A percentile compares a stretch with the other conserved stretches of the same genome.
Evolutionary conservation across 2,888 invertebrate genomes (phyloP).

Genomic region (Drosophila ustulata): DNA sequence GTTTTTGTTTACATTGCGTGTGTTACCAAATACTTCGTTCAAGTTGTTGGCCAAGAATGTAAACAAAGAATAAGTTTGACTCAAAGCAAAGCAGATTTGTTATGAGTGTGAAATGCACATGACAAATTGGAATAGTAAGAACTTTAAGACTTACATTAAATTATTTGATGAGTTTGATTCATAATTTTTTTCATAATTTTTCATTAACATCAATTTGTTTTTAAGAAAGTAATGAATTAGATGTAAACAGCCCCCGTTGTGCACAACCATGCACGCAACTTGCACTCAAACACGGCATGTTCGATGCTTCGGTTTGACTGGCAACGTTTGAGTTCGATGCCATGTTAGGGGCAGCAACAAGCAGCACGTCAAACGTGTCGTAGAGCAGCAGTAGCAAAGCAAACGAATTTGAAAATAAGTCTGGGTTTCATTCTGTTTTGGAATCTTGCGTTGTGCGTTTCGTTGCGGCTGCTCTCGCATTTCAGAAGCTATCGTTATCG

Average conservation of each 20-base stretch:
- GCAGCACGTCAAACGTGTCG: slow-evolving; percentile 19
- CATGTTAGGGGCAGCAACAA: slow-evolving; percentile 12
- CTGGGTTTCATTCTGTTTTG: slow-evolving; percentile 57
- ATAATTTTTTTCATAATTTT: background rate
- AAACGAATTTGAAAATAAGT: slow-evolving; percentile 15
- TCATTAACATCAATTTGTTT: too few relatives aligned
- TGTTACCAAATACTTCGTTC: background rate
- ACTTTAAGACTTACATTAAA: background rate
- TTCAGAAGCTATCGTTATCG: background rate
- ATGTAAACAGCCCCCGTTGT: background rate
- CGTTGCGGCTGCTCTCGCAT: slow-evolving; percentile 50
- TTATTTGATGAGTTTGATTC: background rate
- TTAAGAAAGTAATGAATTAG: background rate
- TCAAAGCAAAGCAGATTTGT: background rate
- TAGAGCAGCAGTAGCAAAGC: background rate
- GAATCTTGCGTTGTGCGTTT: slow-evolving; percentile 58
- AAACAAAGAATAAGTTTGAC: slow-evolving; percentile 1
- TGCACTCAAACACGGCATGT: slow-evolving; percentile 16
- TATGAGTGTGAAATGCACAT: background rate
- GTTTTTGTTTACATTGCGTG: background rate
- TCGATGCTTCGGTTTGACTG: slow-evolving; percentile 18
- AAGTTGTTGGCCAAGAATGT: background rate
- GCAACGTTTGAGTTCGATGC: slow-evolving; percentile 19
- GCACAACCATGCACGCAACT: slow-evolving; percentile 23
- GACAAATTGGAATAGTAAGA: background rate